phyloP scores from a whole-genome alignment of 2,888 invertebrate species.

The Xylota segnis region DNA sequence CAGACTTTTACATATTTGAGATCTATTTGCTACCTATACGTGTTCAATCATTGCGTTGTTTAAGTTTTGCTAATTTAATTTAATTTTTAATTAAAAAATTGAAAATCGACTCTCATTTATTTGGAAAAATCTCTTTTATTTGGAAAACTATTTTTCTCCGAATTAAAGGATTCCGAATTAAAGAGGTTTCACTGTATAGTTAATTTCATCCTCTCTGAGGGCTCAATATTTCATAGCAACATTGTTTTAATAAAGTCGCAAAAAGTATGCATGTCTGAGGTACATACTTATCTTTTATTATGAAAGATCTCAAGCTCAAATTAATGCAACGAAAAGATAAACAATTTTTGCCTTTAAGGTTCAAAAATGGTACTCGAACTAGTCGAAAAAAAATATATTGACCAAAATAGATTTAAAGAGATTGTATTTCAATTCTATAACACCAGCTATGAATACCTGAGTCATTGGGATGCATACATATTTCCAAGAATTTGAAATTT shows the following conservation, averaged over 20 bases:
- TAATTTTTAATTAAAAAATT: too few species aligned
- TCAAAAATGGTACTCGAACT: slow-evolving; percentile 27
- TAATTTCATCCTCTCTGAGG: slow-evolving; percentile 35
- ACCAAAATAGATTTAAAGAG: slow-evolving; percentile 20
- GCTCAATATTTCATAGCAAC: slow-evolving; percentile 40
- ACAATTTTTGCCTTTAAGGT: slow-evolving; percentile 25
- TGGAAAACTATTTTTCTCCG: too few species aligned
- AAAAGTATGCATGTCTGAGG: slow-evolving; percentile 31
- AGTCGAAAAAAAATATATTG: slow-evolving; percentile 19
- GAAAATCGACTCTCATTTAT: too few species aligned
- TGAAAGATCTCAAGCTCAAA: slow-evolving; percentile 37
- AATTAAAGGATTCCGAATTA: too few species aligned
- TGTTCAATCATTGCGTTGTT: too few species aligned
- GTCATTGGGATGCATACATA: slow-evolving; percentile 56
- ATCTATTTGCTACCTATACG: too few species aligned
- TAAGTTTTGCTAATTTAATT: too few species aligned
- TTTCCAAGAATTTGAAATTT: slow-evolving; percentile 47
- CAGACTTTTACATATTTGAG: too few species aligned
- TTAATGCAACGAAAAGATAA: slow-evolving; percentile 23
- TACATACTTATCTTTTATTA: slow-evolving; percentile 30
- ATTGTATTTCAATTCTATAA: slow-evolving; percentile 21
- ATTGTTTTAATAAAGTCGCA: slow-evolving; percentile 39
- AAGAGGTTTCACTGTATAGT: too few species aligned
- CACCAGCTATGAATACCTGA: slow-evolving; percentile 13
- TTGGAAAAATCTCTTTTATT: too few species aligned